Base-by-base conservation (phyloP, 2,888 invertebrate species). In the Scotopteryx bipunctaria region DNA sequence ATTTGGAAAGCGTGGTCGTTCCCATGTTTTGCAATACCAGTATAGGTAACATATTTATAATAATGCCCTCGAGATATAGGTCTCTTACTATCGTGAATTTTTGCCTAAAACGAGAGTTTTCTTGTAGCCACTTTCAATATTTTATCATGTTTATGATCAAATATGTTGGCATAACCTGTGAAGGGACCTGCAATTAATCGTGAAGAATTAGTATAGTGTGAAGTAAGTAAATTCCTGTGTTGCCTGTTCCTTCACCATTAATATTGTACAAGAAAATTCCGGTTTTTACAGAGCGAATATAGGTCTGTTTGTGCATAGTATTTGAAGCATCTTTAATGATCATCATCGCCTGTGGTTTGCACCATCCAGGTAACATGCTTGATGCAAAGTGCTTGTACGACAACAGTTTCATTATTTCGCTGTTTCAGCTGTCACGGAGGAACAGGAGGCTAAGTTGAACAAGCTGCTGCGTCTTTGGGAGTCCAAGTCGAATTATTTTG, bases 21-120 rank as follows among this genome's bases (percentile, higher is more conserved):
- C 98, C 99, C 70, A 97, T 99, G 95, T 99, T 98, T 92, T 98
- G 98, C 91, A 97, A 96, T 85, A 95, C 98, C 65, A 94, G 95
- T 82, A 93, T 95, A 78, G 94, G 94, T 85, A 92, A 91, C 91
- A 85, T 85, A 86, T 89, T 90, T 89, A 83, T 89, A 88, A 87
- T 90, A 90, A 90, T 87, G 89, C 77, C 83, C 79, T 88, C 86
- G 77, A 87, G 86, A 82, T 80, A 70, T 89, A 88, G 87, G 89
- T 84, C 74, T 85, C 83, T 76, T 81, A 31, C 16, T 37, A 37
- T 49, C 43, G 51, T 40, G 40, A 41, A 29, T 45, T 40, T 51
- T 45, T 40, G 23, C 23, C 37, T 51, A 35, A 38, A 32, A 40
- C 27, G 40, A 38, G 44, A 35, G 29, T 40, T 40, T 44, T 40